Evolutionary conservation across 2,797 vertebrate species (phyloP).

Genomic region (Pangasius macronema): DNA sequence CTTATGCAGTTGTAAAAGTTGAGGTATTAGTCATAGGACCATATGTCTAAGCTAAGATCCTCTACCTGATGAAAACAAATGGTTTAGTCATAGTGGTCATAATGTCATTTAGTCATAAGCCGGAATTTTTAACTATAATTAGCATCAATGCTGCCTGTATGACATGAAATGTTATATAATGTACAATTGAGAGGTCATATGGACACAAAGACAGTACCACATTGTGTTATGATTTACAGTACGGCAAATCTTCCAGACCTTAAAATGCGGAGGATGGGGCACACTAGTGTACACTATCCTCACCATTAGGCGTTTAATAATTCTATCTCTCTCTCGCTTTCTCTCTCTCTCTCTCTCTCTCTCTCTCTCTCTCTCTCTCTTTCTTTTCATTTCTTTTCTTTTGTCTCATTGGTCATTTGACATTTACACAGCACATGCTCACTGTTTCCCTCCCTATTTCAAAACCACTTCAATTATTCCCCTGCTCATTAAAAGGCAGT

Average conservation of each 20-base stretch:
- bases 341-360: not conserved
- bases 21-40: conserved; percentile 7
- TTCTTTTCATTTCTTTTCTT: not conserved
- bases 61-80: not conserved
- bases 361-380: not conserved
- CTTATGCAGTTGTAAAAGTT: not conserved
- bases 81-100: not conserved
- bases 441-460: not conserved
- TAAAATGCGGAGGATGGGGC: not conserved
- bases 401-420: not conserved
- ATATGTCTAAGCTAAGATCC: not conserved
- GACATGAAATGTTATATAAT: not conserved
- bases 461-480: conserved; percentile 17
- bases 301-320: not conserved
- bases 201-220: not conserved
- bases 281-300: not conserved
- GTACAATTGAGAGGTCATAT: not conserved
- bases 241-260: not conserved
- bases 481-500: conserved; percentile 25
- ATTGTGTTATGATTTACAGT: not conserved
- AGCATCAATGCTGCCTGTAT: not conserved
- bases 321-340: not conserved
- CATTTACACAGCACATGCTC: not conserved
- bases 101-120: not conserved
- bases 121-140: not conserved